phyloP scores from a whole-genome alignment of 2,113 vertebrate species.

The Crotalus horridus region DNA sequence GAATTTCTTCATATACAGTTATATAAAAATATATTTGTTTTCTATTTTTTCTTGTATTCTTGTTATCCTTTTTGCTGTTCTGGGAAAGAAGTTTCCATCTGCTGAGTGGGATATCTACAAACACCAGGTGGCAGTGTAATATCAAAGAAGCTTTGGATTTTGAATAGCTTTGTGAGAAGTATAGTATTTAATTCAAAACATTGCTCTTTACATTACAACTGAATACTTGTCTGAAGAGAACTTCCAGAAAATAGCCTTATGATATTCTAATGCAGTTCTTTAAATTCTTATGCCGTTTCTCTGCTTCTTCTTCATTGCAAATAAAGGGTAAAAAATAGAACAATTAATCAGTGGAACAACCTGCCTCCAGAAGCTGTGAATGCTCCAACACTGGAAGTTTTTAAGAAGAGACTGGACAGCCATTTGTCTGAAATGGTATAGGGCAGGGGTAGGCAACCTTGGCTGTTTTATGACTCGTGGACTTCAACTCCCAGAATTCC shows the following conservation, averaged over 20 bases:
- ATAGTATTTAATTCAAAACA: neutral
- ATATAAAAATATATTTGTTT: neutral
- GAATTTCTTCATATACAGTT: neutral
- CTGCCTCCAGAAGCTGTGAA: too few relatives aligned
- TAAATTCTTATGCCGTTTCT: neutral
- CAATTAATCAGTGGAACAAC: too few relatives aligned
- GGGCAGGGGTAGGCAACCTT: too few relatives aligned
- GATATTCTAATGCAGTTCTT: neutral
- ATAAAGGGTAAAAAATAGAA: neutral
- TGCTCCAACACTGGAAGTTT: too few relatives aligned
- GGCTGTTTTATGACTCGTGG: too few relatives aligned
- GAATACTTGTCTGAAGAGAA: neutral
- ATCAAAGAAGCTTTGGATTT: neutral
- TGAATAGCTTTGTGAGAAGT: neutral
- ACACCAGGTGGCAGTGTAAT: constrained; percentile 46
- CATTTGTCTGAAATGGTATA: too few relatives aligned
- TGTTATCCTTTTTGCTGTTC: neutral
- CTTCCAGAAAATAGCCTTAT: neutral
- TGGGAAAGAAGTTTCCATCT: neutral
- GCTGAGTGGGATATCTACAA: neutral
- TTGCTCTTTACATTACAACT: neutral
- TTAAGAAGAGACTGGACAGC: too few relatives aligned
- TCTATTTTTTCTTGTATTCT: neutral
- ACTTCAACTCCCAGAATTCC: too few relatives aligned
- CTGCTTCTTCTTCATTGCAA: neutral